phyloP scores from a whole-genome alignment of 64 coral and sea anemone genomes.

The Dendronephthya gigantea region DNA sequence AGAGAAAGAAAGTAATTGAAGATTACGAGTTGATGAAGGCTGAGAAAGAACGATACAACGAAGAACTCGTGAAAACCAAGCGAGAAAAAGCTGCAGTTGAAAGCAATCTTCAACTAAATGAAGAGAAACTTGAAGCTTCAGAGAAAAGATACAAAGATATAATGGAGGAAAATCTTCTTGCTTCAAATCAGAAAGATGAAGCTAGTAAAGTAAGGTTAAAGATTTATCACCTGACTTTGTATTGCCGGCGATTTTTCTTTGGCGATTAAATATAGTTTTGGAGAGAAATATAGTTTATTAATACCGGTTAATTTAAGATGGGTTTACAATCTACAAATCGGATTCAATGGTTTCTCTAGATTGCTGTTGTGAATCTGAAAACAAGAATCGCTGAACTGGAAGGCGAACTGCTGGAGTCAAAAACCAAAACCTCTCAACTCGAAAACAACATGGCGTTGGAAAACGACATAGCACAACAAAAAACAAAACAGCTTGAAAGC shows the following conservation, averaged over 20 bases:
- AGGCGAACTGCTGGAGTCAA: background rate
- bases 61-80: background rate
- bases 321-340: no score
- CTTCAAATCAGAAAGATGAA: background rate
- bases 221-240: no score
- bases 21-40: slow-evolving; percentile 27
- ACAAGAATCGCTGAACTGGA: background rate
- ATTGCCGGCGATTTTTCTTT: no score
- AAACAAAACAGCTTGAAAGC: background rate
- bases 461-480: background rate
- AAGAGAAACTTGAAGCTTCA: slow-evolving; percentile 1
- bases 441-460: background rate
- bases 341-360: background rate
- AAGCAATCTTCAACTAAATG: slow-evolving; percentile 27
- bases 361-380: background rate
- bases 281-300: no score
- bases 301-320: no score
- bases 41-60: slow-evolving; percentile 8
- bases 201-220: background rate
- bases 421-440: background rate
- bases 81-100: background rate
- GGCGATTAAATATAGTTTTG: no score
- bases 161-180: background rate
- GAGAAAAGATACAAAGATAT: background rate
- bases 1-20: slow-evolving; percentile 7